Evolutionary conservation across 2,113 vertebrate species (phyloP), one percentile per base, ranked within the genome.

Genomic region (Axis porcinus): DNA sequence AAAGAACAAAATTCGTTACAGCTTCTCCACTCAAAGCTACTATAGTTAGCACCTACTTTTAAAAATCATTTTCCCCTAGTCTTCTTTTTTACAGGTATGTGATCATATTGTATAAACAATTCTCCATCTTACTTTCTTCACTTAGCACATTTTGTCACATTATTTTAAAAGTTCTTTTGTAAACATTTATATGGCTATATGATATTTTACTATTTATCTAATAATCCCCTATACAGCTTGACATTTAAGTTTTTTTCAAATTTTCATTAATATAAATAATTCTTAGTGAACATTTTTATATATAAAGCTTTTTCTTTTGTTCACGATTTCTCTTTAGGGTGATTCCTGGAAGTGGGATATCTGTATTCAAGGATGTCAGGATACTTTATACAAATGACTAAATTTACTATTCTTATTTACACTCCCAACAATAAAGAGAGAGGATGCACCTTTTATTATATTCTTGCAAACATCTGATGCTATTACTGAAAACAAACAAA

Each of bases 331-430:
- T 43, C 17, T 64, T 83, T 82, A 82, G 52, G 25, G 33, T 67
- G 23, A 82, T 83, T 67, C 19, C 36, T n/a, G 28, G 25, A 93
- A 83, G 50, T 64, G 28, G 40, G 23, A 62, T 85, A 87, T 91
- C 10, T 57, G 12, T 86, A 62, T 70, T 85, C 27, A 36, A 57
- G 27, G 55, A 70, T 82, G 28, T 86, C 70, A 86, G 40, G 28
- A 58, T 15, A 60, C 40, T 40, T 33, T 28, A 76, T 33, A 70
- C 33, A 94, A 88, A 91, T 14, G 45, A 58, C 33, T 33, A 87
- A 94, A 60, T 40, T 84, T 43, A 43, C 87, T 58, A 84, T 94
- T 86, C 33, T 83, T 95, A 94, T 87, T 96, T 81, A 67, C 7
- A 64, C 6, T 54, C 8, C 45, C 58, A 76, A 33, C 8, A 67